Conservation (phyloP, 2,888 invertebrate species). For the Monopis laevigella region DNA sequence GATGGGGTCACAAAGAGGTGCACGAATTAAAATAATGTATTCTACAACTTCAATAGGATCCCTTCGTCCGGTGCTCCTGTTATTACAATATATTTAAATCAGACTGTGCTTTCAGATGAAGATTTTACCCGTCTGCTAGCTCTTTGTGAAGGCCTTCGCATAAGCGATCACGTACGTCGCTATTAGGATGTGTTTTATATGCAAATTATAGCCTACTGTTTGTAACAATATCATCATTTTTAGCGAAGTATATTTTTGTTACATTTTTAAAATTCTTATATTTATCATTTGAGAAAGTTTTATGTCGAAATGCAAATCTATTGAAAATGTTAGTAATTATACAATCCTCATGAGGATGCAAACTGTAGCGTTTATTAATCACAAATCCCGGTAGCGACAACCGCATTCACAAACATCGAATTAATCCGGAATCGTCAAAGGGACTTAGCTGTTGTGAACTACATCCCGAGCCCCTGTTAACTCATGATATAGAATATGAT, state of each 20-base stretch:
- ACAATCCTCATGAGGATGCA: too few species aligned
- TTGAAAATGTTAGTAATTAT: too few species aligned
- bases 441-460: slow-evolving; percentile 28
- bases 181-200: slow-evolving; percentile 66
- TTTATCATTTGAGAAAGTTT: too few species aligned
- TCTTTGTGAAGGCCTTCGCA: slow-evolving; percentile 55
- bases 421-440: slow-evolving; percentile 54
- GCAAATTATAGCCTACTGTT: slow-evolving; percentile 55
- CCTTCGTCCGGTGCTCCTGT: slow-evolving; percentile 58
- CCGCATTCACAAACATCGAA: slow-evolving; percentile 45
- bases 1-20: slow-evolving; percentile 66
- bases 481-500: slow-evolving; percentile 60
- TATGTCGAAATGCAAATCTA: too few species aligned
- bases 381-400: slow-evolving; percentile 37
- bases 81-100: slow-evolving; percentile 67
- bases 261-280: not conserved
- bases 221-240: not conserved
- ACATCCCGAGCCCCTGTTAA: slow-evolving; percentile 42
- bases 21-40: slow-evolving; percentile 66
- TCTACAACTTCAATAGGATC: slow-evolving; percentile 61
- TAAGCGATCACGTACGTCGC: slow-evolving; percentile 62
- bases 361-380: slow-evolving; percentile 32
- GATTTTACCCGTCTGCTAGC: slow-evolving; percentile 24
- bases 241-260: not conserved
- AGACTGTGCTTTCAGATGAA: slow-evolving; percentile 62